Evolutionary conservation across 2,888 invertebrate species (phyloP), one percentile per base, ranked within the genome.

Genomic region (Tachystola acroxantha): DNA sequence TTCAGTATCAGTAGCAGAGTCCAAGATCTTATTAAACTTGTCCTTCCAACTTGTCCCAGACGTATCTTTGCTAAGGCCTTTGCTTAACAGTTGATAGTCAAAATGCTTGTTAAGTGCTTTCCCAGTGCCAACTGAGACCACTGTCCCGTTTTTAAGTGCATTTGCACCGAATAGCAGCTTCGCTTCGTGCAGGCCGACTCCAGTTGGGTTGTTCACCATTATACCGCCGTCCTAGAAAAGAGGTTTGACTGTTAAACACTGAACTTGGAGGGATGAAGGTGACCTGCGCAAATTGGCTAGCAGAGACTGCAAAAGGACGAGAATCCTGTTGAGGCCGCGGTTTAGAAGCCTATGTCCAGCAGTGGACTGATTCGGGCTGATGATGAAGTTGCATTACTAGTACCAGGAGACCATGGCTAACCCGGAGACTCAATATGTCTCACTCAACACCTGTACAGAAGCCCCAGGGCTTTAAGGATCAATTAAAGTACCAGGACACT

Each of bases 1-100:
- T 89, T 96, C 95, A 7, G 95, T 96, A 62, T 96, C 95, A 0
- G 95, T 95, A 4, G 96, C 96, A 46, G 94, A 94, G 64, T 95
- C 94, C 25, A 96, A 78, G 35, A 96, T 93, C 71, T 93, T 93
- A 53, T 91, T 87, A 57, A 96, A 92, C 73, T 95, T 95, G 49
- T 92, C 92, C 67, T 90, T 92, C 90, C 95, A 93, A 19, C 91
- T 91, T 26, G 87, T 85, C 2, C 74, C 49, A 2, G 81, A 39
- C 1, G 63, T 44, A 26, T 61, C 64, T 22, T 61, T 63, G 6
- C 43, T 46, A 19, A 60, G 24, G 0, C 57, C 53, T 20, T 60
- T 62, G 36, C 57, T 56, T 16, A 66, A 10, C 1, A 60, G 35
- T 32, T 63, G 57, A 24, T 67, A 64, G 43, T 74, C 64, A 2